Conservation (phyloP, 2,797 vertebrate genomes). For the Sternotherus odoratus region DNA sequence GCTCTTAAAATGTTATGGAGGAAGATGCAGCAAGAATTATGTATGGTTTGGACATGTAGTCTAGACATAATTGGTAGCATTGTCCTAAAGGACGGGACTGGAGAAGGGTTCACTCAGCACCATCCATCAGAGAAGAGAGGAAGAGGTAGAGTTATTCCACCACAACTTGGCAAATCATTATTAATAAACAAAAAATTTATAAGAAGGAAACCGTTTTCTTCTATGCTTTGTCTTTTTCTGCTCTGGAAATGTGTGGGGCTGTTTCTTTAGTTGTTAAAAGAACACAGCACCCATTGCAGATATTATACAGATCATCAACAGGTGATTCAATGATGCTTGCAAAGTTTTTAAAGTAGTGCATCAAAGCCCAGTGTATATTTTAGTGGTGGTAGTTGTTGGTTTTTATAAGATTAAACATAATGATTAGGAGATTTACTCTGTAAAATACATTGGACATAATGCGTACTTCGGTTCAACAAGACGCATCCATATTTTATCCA, state of each 20-base stretch:
- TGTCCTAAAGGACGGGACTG: rapidly evolving
- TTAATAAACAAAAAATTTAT: background rate
- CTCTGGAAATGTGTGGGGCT: background rate
- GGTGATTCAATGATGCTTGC: background rate
- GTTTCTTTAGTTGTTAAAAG: background rate
- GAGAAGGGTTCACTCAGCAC: rapidly evolving
- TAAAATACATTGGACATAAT: background rate
- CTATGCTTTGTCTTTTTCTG: background rate
- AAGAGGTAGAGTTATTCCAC: background rate
- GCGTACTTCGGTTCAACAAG: rapidly evolving
- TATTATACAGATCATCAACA: background rate
- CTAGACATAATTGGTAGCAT: background rate
- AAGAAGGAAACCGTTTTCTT: background rate
- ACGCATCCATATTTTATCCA: background rate
- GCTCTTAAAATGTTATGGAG: background rate
- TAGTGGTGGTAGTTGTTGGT: background rate
- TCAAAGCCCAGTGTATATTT: background rate
- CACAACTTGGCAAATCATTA: background rate
- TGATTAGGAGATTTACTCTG: background rate
- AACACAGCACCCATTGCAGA: background rate
- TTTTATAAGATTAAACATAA: background rate
- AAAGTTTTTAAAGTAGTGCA: background rate
- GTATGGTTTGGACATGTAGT: background rate
- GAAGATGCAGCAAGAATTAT: background rate
- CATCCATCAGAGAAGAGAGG: rapidly evolving